phyloP scores from a whole-genome alignment of 1,140 invertebrate genomes.

The Caenorhabditis briggsae region DNA sequence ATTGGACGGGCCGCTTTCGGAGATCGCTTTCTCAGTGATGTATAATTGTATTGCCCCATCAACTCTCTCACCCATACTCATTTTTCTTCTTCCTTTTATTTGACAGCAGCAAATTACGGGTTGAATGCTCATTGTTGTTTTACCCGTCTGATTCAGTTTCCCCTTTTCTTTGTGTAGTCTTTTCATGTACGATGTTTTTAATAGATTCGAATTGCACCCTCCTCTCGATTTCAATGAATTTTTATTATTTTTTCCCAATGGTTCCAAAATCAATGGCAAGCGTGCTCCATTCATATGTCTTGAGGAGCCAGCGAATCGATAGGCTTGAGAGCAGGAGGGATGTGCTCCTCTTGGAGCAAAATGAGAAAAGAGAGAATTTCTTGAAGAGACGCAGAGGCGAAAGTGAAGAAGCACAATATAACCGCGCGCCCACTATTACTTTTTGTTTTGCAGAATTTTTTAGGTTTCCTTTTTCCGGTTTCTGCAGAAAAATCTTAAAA shows the following conservation, averaged over 20 bases:
- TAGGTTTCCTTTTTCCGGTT: background rate
- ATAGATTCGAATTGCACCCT: background rate
- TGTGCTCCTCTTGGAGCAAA: background rate
- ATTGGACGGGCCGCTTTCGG: conserved; percentile 29
- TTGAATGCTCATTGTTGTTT: conserved; percentile 8
- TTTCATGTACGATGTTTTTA: background rate
- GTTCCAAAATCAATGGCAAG: conserved; percentile 12
- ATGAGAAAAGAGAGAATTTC: background rate
- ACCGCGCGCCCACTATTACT: background rate
- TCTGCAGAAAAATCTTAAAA: conserved; percentile 11
- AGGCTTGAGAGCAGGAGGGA: conserved; percentile 43
- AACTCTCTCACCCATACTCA: conserved; percentile 20
- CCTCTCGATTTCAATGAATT: background rate
- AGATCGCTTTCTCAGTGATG: conserved; percentile 57
- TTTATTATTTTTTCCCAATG: background rate
- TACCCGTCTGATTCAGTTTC: background rate
- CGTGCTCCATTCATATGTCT: conserved; percentile 44
- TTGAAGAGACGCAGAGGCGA: conserved; percentile 27
- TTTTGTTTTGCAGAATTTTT: conserved; percentile 18
- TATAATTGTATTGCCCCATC: conserved; percentile 40
- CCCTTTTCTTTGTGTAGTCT: background rate
- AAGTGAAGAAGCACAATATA: background rate
- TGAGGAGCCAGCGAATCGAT: conserved; percentile 39
- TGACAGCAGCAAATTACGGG: conserved; percentile 47
- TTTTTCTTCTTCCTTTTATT: conserved; percentile 22